Evolutionary conservation across 2,888 invertebrate species (phyloP).

Genomic region (Herminia tarsipennalis): DNA sequence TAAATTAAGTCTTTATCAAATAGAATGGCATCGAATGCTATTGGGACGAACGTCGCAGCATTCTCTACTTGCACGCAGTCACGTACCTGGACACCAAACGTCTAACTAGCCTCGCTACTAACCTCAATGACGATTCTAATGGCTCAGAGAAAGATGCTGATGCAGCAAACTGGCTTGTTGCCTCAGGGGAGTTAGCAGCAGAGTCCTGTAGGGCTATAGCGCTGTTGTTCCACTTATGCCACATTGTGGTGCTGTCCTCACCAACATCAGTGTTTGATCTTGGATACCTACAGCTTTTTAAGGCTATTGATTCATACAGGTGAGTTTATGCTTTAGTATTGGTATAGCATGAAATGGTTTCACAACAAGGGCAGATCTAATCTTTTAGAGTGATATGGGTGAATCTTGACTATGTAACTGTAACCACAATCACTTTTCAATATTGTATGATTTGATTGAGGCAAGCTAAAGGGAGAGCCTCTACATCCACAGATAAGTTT

Average conservation of each 20-base stretch:
- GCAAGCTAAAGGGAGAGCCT: too few species aligned
- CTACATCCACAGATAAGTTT: too few species aligned
- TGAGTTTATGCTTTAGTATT: too few species aligned
- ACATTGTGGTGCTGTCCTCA: conserved; percentile 87
- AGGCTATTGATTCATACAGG: conserved; percentile 92
- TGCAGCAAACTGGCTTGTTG: conserved; percentile 87
- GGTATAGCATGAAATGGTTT: too few species aligned
- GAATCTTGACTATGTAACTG: too few species aligned
- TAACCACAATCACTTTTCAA: too few species aligned
- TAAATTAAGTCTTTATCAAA: too few species aligned
- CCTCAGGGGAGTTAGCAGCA: conserved; percentile 77
- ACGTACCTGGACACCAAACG: conserved; percentile 74
- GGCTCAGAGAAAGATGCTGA: conserved; percentile 75
- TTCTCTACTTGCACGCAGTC: conserved; percentile 84
- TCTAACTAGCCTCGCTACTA: conserved; percentile 60
- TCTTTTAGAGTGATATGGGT: too few species aligned
- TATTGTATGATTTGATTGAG: too few species aligned
- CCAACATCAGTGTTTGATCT: conserved; percentile 89
- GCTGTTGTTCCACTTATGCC: conserved; percentile 92
- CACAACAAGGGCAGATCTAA: too few species aligned
- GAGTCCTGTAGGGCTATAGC: conserved; percentile 89
- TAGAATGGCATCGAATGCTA: conserved; percentile 86
- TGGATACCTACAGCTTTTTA: conserved; percentile 92
- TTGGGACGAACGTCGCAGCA: conserved; percentile 81
- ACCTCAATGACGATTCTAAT: conserved; percentile 64